Conservation (phyloP, 2,113 vertebrate genomes). For the Macaca mulatta region DNA sequence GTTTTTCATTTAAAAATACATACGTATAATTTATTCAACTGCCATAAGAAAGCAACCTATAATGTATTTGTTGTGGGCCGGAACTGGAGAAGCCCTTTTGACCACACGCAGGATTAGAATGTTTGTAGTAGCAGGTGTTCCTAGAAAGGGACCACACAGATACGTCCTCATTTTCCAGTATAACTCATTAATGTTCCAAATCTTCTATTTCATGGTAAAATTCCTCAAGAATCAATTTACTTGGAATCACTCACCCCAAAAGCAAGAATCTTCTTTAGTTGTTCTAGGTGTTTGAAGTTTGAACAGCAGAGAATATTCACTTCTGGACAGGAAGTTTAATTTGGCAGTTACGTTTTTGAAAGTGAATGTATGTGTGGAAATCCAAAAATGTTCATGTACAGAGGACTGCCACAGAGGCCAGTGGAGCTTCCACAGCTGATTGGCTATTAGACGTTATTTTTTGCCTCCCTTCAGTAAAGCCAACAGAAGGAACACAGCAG, state of each 20-base stretch:
- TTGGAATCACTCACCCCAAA: background rate
- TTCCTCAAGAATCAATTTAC: background rate
- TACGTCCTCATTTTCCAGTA: background rate
- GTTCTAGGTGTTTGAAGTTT: constrained; percentile 38
- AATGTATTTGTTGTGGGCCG: background rate
- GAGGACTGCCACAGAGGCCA: background rate
- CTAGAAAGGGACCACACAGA: background rate
- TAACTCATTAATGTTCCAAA: background rate
- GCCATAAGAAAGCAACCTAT: background rate
- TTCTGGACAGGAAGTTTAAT: constrained; percentile 27
- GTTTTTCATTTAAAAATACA: background rate
- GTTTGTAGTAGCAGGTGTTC: background rate
- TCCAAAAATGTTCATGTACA: background rate
- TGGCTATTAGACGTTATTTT: background rate
- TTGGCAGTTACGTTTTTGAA: background rate
- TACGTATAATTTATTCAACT: background rate
- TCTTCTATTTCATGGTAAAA: background rate
- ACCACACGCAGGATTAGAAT: background rate
- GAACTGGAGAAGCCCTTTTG: background rate
- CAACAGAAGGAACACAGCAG: background rate
- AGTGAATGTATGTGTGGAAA: background rate
- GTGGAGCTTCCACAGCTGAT: background rate
- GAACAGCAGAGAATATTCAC: background rate
- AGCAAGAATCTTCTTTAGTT: background rate
- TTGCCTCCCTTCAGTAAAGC: background rate